phyloP scores from a whole-genome alignment of 1,140 invertebrate genomes.

The Zaprionus inermis region DNA sequence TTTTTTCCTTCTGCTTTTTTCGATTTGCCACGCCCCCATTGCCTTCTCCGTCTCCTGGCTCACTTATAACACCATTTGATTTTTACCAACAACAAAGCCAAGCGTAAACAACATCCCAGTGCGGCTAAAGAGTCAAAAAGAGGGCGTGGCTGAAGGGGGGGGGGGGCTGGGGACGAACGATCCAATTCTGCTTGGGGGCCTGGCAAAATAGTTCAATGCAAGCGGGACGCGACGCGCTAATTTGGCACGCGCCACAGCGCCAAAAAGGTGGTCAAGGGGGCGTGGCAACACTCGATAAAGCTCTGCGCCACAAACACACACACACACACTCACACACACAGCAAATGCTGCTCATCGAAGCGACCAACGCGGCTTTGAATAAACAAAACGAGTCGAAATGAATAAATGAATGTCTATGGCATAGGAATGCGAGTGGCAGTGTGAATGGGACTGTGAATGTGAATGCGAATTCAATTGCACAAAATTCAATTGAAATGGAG shows the following conservation, averaged over 20 bases:
- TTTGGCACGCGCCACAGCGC: conserved; percentile 72
- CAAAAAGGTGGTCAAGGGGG: conserved; percentile 1
- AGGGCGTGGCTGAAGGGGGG: too few relatives aligned
- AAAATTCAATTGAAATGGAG: conserved; percentile 72
- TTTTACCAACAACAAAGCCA: conserved; percentile 42
- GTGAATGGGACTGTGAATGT: conserved; percentile 30
- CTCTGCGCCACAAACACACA: neutral
- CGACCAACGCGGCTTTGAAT: conserved; percentile 45
- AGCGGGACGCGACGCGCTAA: conserved; percentile 61
- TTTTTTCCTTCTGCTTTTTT: conserved; percentile 13
- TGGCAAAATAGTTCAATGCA: conserved; percentile 65
- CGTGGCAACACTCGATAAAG: conserved; percentile 1
- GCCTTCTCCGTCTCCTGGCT: neutral
- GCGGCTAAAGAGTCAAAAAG: conserved; percentile 24
- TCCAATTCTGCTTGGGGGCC: neutral
- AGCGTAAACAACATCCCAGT: conserved; percentile 3
- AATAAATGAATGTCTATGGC: conserved; percentile 58
- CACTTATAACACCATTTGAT: conserved; percentile 56
- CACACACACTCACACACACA: neutral
- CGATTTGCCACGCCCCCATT: neutral
- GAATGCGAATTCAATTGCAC: conserved; percentile 78
- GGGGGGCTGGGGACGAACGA: too few relatives aligned
- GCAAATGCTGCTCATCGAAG: conserved; percentile 50
- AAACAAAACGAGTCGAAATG: conserved; percentile 55
- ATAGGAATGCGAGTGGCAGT: too few relatives aligned